Conservation (phyloP, 1,140 invertebrate genomes). For the Himalopsyche phryganea region DNA sequence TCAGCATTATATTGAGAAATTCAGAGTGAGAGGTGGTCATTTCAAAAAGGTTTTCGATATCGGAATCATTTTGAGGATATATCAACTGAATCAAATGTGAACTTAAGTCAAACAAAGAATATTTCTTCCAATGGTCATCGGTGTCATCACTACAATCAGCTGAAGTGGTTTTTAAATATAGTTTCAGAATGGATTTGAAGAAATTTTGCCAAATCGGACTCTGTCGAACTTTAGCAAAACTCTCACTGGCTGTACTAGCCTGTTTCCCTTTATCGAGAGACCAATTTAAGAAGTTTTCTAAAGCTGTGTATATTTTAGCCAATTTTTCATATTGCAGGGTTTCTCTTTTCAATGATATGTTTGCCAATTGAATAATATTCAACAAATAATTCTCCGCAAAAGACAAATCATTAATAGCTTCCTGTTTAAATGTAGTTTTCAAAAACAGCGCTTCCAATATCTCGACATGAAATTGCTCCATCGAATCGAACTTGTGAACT, state of each 20-base stretch:
- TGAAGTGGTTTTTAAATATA: conserved; percentile 55
- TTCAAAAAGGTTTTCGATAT: conserved; percentile 60
- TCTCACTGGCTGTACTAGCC: conserved; percentile 38
- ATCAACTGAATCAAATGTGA: conserved; percentile 56
- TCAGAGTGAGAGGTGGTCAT: conserved; percentile 74
- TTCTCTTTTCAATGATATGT: conserved; percentile 55
- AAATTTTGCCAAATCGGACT: conserved; percentile 63
- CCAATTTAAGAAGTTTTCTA: conserved; percentile 40
- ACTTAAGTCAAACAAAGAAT: conserved; percentile 54
- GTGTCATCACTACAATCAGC: conserved; percentile 40
- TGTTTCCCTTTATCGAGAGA: conserved; percentile 37
- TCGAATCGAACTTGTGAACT: conserved; percentile 56
- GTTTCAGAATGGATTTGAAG: conserved; percentile 61
- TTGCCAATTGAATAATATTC: conserved; percentile 54
- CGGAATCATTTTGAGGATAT: conserved; percentile 51
- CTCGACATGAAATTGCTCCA: conserved; percentile 55
- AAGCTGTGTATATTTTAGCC: conserved; percentile 44
- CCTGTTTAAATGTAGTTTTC: conserved; percentile 46
- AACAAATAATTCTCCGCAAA: conserved; percentile 54
- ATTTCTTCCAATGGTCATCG: conserved; percentile 27
- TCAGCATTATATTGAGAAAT: conserved; percentile 64
- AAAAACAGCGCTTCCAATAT: conserved; percentile 54
- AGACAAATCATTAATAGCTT: conserved; percentile 36
- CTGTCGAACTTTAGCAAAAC: conserved; percentile 50
- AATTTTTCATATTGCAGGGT: conserved; percentile 43